Percentiles rank a stretch among this genome's conserved stretches.
Evolutionary conservation across 2,797 vertebrate species (phyloP).

Genomic region (Sebastes diploproa): DNA sequence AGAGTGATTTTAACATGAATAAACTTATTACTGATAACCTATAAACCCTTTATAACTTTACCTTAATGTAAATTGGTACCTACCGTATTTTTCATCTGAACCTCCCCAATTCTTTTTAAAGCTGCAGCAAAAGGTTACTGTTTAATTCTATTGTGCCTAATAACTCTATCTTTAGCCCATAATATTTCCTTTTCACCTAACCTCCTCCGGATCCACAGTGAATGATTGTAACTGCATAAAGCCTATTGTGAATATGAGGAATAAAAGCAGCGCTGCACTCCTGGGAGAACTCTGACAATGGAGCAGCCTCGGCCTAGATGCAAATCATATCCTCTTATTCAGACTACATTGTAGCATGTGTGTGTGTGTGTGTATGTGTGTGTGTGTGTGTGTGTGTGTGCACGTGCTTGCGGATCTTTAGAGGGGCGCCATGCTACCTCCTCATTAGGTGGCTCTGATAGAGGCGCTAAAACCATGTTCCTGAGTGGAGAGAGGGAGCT

Average conservation of each 20-base stretch:
- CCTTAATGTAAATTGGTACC: background rate
- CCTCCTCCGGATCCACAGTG: slow-evolving; percentile 31
- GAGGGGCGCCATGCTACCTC: slow-evolving; percentile 38
- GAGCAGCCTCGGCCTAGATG: slow-evolving; percentile 82
- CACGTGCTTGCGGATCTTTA: slow-evolving; percentile 32
- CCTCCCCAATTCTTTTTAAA: background rate
- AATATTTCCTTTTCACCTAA: slow-evolving; percentile 55
- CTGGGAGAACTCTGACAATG: slow-evolving; percentile 67
- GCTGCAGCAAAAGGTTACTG: slow-evolving; percentile 43
- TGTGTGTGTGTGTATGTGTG: background rate
- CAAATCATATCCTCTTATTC: slow-evolving; percentile 70
- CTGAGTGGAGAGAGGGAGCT: slow-evolving; percentile 24
- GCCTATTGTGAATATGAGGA: slow-evolving; percentile 63
- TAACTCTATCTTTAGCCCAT: slow-evolving; percentile 35
- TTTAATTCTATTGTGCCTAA: slow-evolving; percentile 44
- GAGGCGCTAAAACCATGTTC: slow-evolving; percentile 56
- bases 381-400: background rate
- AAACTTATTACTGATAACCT: background rate
- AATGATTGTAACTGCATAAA: slow-evolving; percentile 59
- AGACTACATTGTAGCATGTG: slow-evolving; percentile 5
- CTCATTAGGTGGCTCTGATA: slow-evolving; percentile 69
- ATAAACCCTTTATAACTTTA: slow-evolving; percentile 4
- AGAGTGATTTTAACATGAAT: background rate
- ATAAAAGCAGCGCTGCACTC: slow-evolving; percentile 71
- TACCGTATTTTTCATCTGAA: slow-evolving; percentile 6